phyloP scores from a whole-genome alignment of 2,888 invertebrate genomes.

The Drosophila testacea region DNA sequence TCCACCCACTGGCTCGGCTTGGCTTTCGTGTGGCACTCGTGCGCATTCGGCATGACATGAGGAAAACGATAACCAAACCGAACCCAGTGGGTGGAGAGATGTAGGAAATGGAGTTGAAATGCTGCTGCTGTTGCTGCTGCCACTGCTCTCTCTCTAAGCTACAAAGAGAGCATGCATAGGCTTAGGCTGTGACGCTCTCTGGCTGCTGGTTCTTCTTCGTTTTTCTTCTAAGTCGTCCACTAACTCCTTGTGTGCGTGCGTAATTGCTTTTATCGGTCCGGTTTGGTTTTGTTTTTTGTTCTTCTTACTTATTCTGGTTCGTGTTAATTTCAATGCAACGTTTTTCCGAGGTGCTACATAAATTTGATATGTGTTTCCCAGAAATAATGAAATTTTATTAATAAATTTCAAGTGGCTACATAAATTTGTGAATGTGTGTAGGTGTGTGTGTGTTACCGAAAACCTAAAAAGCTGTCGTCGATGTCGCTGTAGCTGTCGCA shows the following conservation, averaged over 20 bases:
- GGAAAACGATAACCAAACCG: neutral
- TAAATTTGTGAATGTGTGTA: slow-evolving; percentile 46
- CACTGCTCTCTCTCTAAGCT: neutral
- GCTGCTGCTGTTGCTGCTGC: neutral
- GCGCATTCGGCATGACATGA: too few species aligned
- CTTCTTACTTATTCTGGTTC: slow-evolving; percentile 37
- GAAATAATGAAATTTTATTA: slow-evolving; percentile 72
- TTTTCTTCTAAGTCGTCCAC: slow-evolving; percentile 14
- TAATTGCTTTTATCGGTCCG: slow-evolving; percentile 63
- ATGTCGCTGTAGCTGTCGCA: neutral
- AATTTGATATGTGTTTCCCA: slow-evolving; percentile 72
- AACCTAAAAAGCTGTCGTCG: slow-evolving; percentile 38
- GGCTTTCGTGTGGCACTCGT: too few species aligned
- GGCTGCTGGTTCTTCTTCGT: slow-evolving; percentile 6
- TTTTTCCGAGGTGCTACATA: slow-evolving; percentile 67
- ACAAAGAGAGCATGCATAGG: slow-evolving; percentile 1
- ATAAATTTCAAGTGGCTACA: slow-evolving; percentile 67
- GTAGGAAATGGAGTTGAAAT: slow-evolving; percentile 1
- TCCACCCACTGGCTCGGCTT: too few species aligned
- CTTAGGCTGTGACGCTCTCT: slow-evolving; percentile 25
- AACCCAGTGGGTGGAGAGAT: slow-evolving; percentile 7
- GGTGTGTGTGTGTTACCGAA: slow-evolving; percentile 51
- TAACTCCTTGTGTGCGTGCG: slow-evolving; percentile 48
- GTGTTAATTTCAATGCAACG: slow-evolving; percentile 68
- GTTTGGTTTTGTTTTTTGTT: slow-evolving; percentile 20